phyloP scores from a whole-genome alignment of 2,888 invertebrate genomes.

The Drosophila mayaguana region DNA sequence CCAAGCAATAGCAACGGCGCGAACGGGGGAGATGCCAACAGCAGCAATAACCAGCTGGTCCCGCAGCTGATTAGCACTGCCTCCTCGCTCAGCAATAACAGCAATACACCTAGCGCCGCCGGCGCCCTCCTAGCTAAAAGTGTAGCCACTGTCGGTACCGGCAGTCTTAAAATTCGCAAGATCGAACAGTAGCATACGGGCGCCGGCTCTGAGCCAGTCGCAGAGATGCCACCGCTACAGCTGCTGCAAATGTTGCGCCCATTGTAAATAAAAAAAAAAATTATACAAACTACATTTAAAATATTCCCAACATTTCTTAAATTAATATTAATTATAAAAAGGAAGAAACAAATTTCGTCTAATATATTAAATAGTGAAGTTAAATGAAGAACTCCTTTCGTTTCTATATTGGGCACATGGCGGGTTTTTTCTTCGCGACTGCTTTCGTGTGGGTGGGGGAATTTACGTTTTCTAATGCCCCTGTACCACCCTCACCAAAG shows the following conservation, averaged over 20 bases:
- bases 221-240: constrained; percentile 54
- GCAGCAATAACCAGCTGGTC: constrained; percentile 26
- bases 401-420: not conserved
- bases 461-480: constrained; percentile 43
- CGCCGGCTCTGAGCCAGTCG: constrained; percentile 18
- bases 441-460: constrained; percentile 22
- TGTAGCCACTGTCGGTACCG: constrained; percentile 40
- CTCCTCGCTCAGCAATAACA: constrained; percentile 3
- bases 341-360: constrained; percentile 8
- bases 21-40: constrained; percentile 30
- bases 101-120: not conserved
- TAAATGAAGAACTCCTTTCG: constrained; percentile 4
- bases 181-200: constrained; percentile 67
- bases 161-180: constrained; percentile 75
- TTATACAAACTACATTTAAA: constrained; percentile 13
- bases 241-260: constrained; percentile 60
- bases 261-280: constrained; percentile 58
- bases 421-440: too few species aligned
- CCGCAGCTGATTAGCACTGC: constrained; percentile 56
- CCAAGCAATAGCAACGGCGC: constrained; percentile 34
- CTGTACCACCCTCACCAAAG: constrained; percentile 42
- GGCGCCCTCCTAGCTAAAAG: constrained; percentile 35
- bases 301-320: constrained; percentile 20
- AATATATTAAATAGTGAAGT: constrained; percentile 36
- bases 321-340: constrained; percentile 22